phyloP scores from a whole-genome alignment of 1,140 invertebrate species.

The Scaptomyza pallida region DNA sequence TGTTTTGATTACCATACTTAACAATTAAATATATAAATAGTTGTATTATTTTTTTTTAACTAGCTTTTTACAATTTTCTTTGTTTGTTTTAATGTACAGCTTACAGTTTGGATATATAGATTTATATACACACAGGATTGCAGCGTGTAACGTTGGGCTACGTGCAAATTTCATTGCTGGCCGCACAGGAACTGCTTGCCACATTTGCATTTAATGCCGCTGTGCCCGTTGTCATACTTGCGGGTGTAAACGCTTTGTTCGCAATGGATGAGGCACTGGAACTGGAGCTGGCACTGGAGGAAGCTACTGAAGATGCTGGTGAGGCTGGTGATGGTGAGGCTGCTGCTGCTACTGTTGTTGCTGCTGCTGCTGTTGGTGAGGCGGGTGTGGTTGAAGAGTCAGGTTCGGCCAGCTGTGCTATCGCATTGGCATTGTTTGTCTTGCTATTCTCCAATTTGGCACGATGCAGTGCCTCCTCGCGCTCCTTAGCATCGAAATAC shows the following conservation, averaged over 20 bases:
- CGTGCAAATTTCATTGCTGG: conserved; percentile 76
- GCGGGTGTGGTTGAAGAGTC: conserved; percentile 61
- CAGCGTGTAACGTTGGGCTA: conserved; percentile 54
- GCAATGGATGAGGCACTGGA: conserved; percentile 15
- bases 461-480: conserved; percentile 88
- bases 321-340: conserved; percentile 22
- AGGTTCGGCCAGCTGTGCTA: conserved; percentile 49
- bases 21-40: conserved; percentile 60
- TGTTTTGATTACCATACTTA: conserved; percentile 30
- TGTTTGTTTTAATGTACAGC: conserved; percentile 50
- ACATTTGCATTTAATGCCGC: conserved; percentile 68
- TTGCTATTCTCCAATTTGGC: conserved; percentile 71
- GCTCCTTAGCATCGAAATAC: conserved; percentile 96
- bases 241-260: conserved; percentile 41
- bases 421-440: conserved; percentile 52
- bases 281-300: conserved; percentile 8
- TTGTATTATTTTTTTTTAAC: conserved; percentile 42
- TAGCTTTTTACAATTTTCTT: conserved; percentile 70
- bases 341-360: conserved; percentile 23
- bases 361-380: conserved; percentile 26
- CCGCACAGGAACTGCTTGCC: conserved; percentile 58
- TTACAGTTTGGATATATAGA: conserved; percentile 32
- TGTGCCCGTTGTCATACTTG: conserved; percentile 67
- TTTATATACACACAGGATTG: conserved; percentile 20
- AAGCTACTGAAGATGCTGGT: neutral